Percentiles rank a stretch among this genome's conserved stretches.
These are phyloP conservation scores for Isaurus tuberculatus DNA, from an alignment of 92 coral and sea anemone species.

Conservation along the genomic window DNA sequence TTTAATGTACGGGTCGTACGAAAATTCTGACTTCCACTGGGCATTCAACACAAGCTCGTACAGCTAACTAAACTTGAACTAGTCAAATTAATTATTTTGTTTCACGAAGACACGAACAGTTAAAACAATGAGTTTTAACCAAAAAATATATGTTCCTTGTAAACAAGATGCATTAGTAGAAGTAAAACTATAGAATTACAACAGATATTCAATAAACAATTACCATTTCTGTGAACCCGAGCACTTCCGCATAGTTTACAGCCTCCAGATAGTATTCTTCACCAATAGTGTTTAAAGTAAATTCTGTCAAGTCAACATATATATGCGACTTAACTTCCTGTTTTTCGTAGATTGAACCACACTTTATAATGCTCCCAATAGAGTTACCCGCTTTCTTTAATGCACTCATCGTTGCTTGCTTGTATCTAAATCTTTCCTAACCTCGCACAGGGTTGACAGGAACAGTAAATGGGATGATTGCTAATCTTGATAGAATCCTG, in stretches of 20 bases:
- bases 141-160: neutral
- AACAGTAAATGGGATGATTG: neutral
- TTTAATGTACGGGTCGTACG: neutral
- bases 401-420: too few species aligned
- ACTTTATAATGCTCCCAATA: neutral
- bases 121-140: too few species aligned
- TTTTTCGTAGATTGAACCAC: neutral
- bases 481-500: neutral
- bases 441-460: conserved; percentile 2
- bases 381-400: neutral
- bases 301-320: neutral
- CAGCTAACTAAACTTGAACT: neutral
- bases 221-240: conserved; percentile 16
- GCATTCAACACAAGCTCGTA: neutral
- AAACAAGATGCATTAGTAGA: neutral
- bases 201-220: neutral
- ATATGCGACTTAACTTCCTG: neutral
- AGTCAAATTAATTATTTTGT: neutral
- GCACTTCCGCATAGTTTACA: neutral
- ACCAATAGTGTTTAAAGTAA: neutral
- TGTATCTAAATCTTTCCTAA: neutral
- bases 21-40: neutral
- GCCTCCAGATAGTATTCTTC: conserved; percentile 1
- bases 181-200: neutral
- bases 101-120: neutral